A percentile compares a stretch with the other conserved stretches of the same genome.
phyloP scores from a whole-genome alignment of 2,888 invertebrate species.

The Ormyrus rosae region DNA sequence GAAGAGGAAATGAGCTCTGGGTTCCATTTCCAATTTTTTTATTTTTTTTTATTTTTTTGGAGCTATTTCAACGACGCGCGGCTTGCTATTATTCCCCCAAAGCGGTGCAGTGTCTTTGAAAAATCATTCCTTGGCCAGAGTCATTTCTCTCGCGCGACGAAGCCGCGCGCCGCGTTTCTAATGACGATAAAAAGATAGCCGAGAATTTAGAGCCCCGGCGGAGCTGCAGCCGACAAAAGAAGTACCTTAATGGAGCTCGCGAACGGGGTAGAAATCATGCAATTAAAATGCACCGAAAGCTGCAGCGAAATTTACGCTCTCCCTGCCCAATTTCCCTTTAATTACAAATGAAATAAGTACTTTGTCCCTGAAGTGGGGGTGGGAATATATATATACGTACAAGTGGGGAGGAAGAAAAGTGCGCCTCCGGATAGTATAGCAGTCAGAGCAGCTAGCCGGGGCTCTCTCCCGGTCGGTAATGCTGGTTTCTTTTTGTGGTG shows the following conservation, averaged over 20 bases:
- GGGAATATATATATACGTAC: too few species aligned
- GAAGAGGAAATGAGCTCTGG: slow-evolving; percentile 48
- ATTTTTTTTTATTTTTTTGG: slow-evolving; percentile 36
- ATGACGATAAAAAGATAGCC: slow-evolving; percentile 29
- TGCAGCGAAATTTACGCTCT: slow-evolving; percentile 37
- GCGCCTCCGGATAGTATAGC: too few species aligned
- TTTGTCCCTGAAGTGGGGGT: slow-evolving; percentile 2
- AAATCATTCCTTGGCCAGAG: not conserved
- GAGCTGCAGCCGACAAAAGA: slow-evolving; percentile 2
- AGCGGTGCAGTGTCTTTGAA: not conserved
- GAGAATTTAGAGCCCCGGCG: not conserved
- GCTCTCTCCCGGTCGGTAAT: slow-evolving; percentile 57
- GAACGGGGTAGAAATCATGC: slow-evolving; percentile 25
- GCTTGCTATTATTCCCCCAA: not conserved
- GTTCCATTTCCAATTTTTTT: slow-evolving; percentile 1
- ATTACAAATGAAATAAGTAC: slow-evolving; percentile 50
- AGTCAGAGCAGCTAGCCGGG: not conserved
- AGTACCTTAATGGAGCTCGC: slow-evolving; percentile 46
- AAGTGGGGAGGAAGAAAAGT: too few species aligned
- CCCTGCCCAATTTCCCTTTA: slow-evolving; percentile 48
- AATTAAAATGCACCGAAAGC: slow-evolving; percentile 8
- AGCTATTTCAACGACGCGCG: slow-evolving; percentile 33
- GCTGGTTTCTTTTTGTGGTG: slow-evolving; percentile 63
- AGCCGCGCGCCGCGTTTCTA: not conserved
- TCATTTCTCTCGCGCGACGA: not conserved